Evolutionary conservation across 2,797 vertebrate species (phyloP), one percentile per base, ranked within the genome.

Genomic region (Cetoscarus ocellatus): DNA sequence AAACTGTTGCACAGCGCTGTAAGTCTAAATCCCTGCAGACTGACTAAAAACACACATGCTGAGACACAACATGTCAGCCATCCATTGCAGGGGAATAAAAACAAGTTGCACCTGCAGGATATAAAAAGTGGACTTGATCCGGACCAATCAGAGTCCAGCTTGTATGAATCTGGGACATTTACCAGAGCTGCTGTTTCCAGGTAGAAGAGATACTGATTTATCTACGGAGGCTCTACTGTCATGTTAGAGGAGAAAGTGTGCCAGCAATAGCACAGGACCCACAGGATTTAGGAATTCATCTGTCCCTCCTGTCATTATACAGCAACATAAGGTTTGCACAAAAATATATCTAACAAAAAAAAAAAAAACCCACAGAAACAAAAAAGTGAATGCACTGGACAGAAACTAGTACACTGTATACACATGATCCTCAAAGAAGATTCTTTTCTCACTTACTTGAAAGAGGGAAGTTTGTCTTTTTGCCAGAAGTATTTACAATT

Each of bases 121-220:
- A 27, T 38, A 50, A 64, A 83, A 83, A 84, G 67, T 82, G 65
- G 42, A 62, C 69, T 53, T 58, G 42, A 74, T 77, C 48, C 75
- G 68, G 67, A 73, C 85, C 86, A 89, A 87, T 89, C 77, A 72
- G 78, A 47, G 59, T 65, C 54, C 66, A 71, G 59, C n/a, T 15
- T 75, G 52, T 18, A 7, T n/a, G 54, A 83, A 86, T 86, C 78
- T 91, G 82, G 83, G 87, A 70, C 82, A 83, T 75, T 88, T 83
- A 87, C 74, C 74, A 81, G 69, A 65, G 74, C 57, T 74, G 61
- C 19, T 86, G 89, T 91, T 84, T 85, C 85, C 78, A 80, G 89
- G 86, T 82, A 89, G 85, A 87, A 56, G 19, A 60, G 70, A 73
- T 48, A 70, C 71, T 70, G 80, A 80, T 85, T 67, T 76, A 79